Evolutionary conservation across 2,888 invertebrate genomes (phyloP).

Genomic region (Xylocampa areola): DNA sequence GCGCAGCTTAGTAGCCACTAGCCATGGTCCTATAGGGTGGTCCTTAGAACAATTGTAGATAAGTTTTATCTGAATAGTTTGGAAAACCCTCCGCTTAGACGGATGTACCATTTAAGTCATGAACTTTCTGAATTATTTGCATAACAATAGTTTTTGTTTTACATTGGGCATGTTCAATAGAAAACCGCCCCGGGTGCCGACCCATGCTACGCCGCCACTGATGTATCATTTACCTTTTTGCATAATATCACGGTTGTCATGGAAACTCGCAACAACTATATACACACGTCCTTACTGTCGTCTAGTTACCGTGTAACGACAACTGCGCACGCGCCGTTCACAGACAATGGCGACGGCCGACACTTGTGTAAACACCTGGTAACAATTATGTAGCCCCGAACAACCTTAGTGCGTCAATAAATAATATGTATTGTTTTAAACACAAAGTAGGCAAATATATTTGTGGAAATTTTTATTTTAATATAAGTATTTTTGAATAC

Average conservation of each 20-base stretch:
- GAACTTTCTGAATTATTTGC: no score
- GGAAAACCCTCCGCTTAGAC: no score
- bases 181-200: no score
- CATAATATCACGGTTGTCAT: slow-evolving; percentile 5
- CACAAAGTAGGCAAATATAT: slow-evolving; percentile 12
- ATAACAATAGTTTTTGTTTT: no score
- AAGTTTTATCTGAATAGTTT: no score
- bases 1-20: no score
- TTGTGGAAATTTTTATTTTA: not conserved
- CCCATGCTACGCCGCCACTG: no score
- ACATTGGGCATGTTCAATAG: no score
- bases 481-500: not conserved
- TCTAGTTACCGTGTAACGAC: slow-evolving; percentile 34
- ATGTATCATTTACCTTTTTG: no score
- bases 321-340: slow-evolving; percentile 58
- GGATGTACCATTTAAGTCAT: no score
- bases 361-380: slow-evolving; percentile 55
- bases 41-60: no score
- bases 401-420: slow-evolving; percentile 42
- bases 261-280: slow-evolving; percentile 14
- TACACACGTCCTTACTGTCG: slow-evolving; percentile 28
- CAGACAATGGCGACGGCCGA: slow-evolving; percentile 39
- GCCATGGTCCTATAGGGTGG: no score
- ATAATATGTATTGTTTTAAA: slow-evolving; percentile 17
- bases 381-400: slow-evolving; percentile 38